phyloP scores from a whole-genome alignment of 30 jellyfish, hydroid and myxozoan species.

The Aurelia aurita complex sp. Pacific region DNA sequence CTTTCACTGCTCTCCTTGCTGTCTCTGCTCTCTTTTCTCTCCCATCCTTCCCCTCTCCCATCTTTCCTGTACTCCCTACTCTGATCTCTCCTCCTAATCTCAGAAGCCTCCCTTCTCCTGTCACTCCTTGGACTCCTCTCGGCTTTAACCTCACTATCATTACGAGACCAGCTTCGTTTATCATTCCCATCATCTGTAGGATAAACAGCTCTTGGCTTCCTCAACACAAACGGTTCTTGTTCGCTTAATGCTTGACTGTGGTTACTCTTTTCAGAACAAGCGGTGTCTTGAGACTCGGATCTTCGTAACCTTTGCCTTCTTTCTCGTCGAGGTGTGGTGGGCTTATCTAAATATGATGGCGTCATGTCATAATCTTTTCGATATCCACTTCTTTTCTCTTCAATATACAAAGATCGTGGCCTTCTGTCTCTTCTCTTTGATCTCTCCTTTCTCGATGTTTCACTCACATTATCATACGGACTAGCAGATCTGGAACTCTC shows the following conservation, averaged over 20 bases:
- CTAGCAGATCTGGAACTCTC: slow-evolving; percentile 42
- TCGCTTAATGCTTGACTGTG: slow-evolving; percentile 3
- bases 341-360: slow-evolving; percentile 18
- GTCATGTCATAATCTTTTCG: slow-evolving; percentile 21
- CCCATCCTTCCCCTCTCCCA: background rate
- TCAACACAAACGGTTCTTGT: slow-evolving; percentile 17
- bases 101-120: background rate
- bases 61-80: slow-evolving; percentile 2
- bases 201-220: slow-evolving; percentile 66
- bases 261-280: slow-evolving; percentile 20
- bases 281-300: slow-evolving; percentile 54
- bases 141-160: background rate
- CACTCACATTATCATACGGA: slow-evolving; percentile 50
- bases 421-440: slow-evolving; percentile 16
- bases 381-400: slow-evolving; percentile 9
- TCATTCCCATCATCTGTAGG: slow-evolving; percentile 62
- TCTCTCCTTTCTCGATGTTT: slow-evolving; percentile 5
- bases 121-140: background rate
- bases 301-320: slow-evolving; percentile 41
- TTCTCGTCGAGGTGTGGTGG: slow-evolving; percentile 33
- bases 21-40: background rate
- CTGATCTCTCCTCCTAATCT: background rate
- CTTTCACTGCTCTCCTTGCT: background rate
- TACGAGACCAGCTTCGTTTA: background rate
- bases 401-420: slow-evolving; percentile 33